A percentile compares a stretch with the other conserved stretches of the same genome.
Conservation (phyloP, 1,140 invertebrate genomes). For the Mycetomoellerius zeteki region DNA sequence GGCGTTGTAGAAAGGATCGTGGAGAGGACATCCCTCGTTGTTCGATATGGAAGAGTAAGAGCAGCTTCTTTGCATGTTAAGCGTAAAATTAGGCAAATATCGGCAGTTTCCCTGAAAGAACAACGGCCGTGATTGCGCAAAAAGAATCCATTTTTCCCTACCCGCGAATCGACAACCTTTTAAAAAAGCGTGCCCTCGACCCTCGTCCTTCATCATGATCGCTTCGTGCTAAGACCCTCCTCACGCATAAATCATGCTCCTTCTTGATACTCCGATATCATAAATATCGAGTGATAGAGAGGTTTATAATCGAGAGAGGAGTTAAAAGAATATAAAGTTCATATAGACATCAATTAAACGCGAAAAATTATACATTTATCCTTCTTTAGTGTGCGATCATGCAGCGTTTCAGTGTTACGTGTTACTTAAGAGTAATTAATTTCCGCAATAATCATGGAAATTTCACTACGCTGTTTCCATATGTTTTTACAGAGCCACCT, state of each 20-base stretch:
- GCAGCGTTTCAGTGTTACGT: neutral
- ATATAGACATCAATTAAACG: conserved; percentile 5
- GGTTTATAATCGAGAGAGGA: neutral
- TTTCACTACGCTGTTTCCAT: neutral
- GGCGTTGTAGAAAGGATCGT: neutral
- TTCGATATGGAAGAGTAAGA: conserved; percentile 31
- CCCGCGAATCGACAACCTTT: conserved; percentile 28
- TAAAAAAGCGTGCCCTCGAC: conserved; percentile 26
- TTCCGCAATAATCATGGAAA: conserved; percentile 37
- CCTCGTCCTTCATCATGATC: conserved; percentile 45
- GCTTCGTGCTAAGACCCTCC: neutral
- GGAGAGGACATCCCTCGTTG: neutral
- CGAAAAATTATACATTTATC: neutral
- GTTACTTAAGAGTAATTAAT: conserved; percentile 34
- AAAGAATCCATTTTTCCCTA: conserved; percentile 39
- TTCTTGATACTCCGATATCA: conserved; percentile 3
- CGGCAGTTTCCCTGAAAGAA: conserved; percentile 2
- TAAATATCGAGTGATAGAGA: conserved; percentile 35
- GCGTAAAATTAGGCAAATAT: conserved; percentile 60
- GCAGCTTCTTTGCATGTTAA: conserved; percentile 57
- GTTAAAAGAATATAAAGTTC: neutral
- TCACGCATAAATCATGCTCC: conserved; percentile 38
- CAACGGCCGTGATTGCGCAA: conserved; percentile 32
- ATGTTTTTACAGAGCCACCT: conserved; percentile 41
- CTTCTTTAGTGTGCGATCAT: neutral